phyloP scores from a whole-genome alignment of 2,888 invertebrate species.

The Hanleya hanleyi region DNA sequence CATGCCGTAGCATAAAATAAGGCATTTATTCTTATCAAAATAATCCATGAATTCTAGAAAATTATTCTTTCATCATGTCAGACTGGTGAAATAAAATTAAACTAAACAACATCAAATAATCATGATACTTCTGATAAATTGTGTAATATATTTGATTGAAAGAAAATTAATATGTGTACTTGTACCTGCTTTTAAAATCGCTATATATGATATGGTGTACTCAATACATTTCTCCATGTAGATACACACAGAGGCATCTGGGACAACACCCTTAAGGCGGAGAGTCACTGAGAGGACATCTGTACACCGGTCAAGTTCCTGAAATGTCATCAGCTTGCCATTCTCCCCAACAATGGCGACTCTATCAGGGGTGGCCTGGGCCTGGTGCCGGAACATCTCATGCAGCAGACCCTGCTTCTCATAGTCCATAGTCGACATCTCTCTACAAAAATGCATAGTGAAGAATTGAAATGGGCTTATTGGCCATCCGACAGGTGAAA shows the following conservation, averaged over 20 bases:
- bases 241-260: constrained; percentile 70
- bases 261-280: constrained; percentile 53
- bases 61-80: too few species aligned
- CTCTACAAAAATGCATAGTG: too few species aligned
- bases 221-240: constrained; percentile 71
- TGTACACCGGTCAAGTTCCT: constrained; percentile 61
- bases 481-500: too few species aligned
- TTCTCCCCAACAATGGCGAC: constrained; percentile 55
- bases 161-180: not conserved
- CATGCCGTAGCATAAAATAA: too few species aligned
- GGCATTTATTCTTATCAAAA: too few species aligned
- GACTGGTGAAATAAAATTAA: too few species aligned
- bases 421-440: too few species aligned
- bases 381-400: constrained; percentile 66
- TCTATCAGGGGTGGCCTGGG: constrained; percentile 55
- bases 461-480: too few species aligned
- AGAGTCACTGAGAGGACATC: constrained; percentile 64
- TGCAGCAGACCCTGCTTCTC: constrained; percentile 63
- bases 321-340: constrained; percentile 56
- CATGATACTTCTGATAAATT: not conserved
- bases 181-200: constrained; percentile 72
- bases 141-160: not conserved
- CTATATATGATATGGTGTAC: constrained; percentile 71
- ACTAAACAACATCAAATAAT: not conserved
- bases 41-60: too few species aligned